Evolutionary conservation across 2,888 invertebrate genomes (phyloP), one percentile per base, ranked within the genome.

Genomic region (Ectobius pallidus): DNA sequence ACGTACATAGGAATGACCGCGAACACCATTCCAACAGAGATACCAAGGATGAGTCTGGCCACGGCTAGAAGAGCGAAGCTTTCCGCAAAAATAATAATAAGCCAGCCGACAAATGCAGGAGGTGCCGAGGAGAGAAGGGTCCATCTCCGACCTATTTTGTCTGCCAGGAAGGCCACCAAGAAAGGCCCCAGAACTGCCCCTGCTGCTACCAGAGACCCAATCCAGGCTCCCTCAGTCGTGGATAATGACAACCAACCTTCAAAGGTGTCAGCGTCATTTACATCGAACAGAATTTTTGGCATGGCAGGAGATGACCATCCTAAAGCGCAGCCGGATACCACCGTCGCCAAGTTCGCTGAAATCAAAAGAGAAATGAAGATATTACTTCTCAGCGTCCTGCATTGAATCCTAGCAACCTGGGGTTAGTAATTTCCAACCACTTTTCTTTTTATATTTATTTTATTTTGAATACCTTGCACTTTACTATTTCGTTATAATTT

Each of bases 1-100:
- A 94, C 89, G 83, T 96, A 96, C 88, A 95, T 92, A 0, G 96
- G 94, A 0, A 91, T 87, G 0, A 91, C 88, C 0, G 92, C 90
- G 83, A 91, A 92, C n/a, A 90, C 84, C 79, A 91, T 88, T 0
- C 92, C 91, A 0, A 90, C 87, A 0, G 88, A 88, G 0, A 91
- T 78, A 61, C 93, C 93, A 82, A 87, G 88, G 72, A 86, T 83
- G 77, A 87, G 85, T 72, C 86, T 85, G 69, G 88, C 90, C 6
- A 82, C 86, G 82, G 86, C 89, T 71, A 87, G 82, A 79, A 85
- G 83, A 18, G 77, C 81, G 0, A 89, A 82, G 44, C 80, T 80
- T 6, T 79, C 80, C 0, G 89, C 88, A 0, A 87, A 84, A 0
- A 88, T 87, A 61, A 92, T 85, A 14, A 92, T 81, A 22, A 89